These are phyloP conservation scores for Mormyrus proboscirostris DNA, from an alignment of 2,797 vertebrate genomes.

Conservation along the genomic window DNA sequence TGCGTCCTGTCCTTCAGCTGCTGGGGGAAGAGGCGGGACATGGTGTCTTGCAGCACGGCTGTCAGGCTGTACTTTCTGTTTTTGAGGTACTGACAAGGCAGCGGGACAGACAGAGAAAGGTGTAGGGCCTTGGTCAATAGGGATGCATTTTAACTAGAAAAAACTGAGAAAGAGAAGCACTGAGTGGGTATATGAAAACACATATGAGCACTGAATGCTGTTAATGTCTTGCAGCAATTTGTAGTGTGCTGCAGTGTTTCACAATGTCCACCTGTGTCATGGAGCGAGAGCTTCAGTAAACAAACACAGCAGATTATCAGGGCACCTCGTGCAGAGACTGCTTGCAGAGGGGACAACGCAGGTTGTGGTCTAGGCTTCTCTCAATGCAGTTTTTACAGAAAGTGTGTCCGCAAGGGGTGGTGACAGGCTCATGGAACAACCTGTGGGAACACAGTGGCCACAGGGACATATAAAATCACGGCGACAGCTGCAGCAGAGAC, in stretches of 20 bases:
- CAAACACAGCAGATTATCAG: background rate
- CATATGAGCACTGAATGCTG: background rate
- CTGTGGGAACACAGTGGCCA: slow-evolving; percentile 45
- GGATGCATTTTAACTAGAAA: background rate
- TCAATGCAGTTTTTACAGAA: slow-evolving; percentile 88
- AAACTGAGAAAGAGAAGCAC: background rate
- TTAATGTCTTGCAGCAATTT: background rate
- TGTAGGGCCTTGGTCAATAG: background rate
- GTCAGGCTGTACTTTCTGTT: slow-evolving; percentile 76
- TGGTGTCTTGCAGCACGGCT: slow-evolving; percentile 68
- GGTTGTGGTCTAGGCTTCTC: slow-evolving; percentile 81
- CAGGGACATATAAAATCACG: background rate
- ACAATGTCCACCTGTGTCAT: background rate
- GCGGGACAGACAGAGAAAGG: slow-evolving; percentile 8
- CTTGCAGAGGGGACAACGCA: slow-evolving; percentile 85
- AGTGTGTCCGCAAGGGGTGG: slow-evolving; percentile 83
- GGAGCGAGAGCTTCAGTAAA: background rate
- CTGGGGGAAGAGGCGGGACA: slow-evolving; percentile 63
- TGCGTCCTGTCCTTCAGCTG: slow-evolving; percentile 73
- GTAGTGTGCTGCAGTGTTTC: background rate
- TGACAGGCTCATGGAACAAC: slow-evolving; percentile 79
- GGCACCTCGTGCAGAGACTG: slow-evolving; percentile 79
- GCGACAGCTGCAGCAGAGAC: background rate
- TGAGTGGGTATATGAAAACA: background rate
- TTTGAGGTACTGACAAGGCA: slow-evolving; percentile 67